A percentile compares a stretch with the other conserved stretches of the same genome.
These are phyloP conservation scores for Eidolon helvum DNA, from an alignment of 2,113 vertebrate species.

Conservation along the genomic window DNA sequence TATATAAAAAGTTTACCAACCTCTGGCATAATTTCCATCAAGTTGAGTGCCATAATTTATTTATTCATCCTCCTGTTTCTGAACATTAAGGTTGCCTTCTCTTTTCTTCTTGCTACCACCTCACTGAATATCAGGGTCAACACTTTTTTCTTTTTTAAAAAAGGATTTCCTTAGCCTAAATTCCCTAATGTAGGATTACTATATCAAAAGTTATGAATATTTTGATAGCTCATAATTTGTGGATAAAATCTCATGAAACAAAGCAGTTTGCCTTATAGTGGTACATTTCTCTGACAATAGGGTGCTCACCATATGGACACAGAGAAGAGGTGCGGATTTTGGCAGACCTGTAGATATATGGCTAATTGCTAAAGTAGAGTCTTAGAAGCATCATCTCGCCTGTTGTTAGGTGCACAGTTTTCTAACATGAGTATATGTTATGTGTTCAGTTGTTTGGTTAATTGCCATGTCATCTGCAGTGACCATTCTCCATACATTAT, in stretches of 20 bases:
- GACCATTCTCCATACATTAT: neutral
- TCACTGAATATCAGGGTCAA: neutral
- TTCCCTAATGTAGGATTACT: neutral
- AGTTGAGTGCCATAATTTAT: neutral
- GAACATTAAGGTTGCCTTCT: neutral
- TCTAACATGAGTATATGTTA: neutral
- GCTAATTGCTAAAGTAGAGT: neutral
- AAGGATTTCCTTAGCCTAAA: neutral
- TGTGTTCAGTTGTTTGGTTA: neutral
- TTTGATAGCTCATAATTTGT: neutral
- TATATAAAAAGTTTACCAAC: neutral
- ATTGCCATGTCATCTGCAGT: neutral
- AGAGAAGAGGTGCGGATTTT: neutral
- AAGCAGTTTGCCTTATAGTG: neutral
- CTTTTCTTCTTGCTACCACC: neutral
- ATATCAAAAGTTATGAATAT: neutral
- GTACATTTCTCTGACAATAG: neutral
- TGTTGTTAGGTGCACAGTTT: neutral
- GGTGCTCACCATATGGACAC: neutral
- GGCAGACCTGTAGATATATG: neutral
- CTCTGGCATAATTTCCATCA: neutral
- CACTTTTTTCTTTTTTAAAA: neutral
- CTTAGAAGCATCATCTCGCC: neutral
- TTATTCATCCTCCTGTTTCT: neutral
- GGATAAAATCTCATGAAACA: neutral